Percentiles rank a stretch among this genome's conserved stretches.
These are phyloP conservation scores for Strigamia crassipes DNA, from an alignment of 2,888 invertebrate genomes.

Conservation along the genomic window DNA sequence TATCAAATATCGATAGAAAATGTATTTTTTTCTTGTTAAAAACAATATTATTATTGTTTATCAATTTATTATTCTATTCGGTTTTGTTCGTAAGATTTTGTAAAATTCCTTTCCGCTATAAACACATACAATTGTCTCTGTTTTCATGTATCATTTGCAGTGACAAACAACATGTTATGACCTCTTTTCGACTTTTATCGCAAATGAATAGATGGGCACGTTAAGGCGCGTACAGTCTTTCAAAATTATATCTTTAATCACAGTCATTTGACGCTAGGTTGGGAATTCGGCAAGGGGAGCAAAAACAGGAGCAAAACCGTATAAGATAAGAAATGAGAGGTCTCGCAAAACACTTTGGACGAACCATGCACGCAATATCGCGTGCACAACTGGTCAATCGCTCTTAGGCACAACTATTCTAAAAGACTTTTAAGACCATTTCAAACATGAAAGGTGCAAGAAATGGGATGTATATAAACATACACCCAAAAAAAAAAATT, in stretches of 20 bases:
- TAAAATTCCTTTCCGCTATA: too few relatives aligned
- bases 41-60: too few relatives aligned
- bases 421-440: constrained; percentile 27
- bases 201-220: constrained; percentile 37
- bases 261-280: constrained; percentile 37
- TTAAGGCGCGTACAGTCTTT: constrained; percentile 23
- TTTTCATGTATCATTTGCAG: constrained; percentile 10
- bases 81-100: too few relatives aligned
- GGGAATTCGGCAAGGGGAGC: constrained; percentile 21
- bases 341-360: constrained; percentile 7
- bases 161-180: background rate
- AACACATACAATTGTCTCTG: background rate
- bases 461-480: background rate
- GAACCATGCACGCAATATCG: constrained; percentile 1
- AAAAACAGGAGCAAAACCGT: constrained; percentile 28
- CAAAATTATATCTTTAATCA: constrained; percentile 19
- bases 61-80: too few relatives aligned
- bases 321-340: constrained; percentile 13
- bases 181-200: background rate
- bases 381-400: background rate
- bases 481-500: background rate
- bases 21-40: too few relatives aligned
- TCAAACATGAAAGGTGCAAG: background rate
- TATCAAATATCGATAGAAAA: too few relatives aligned
- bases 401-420: background rate